Percentiles rank a stretch among this genome's conserved stretches.
phyloP scores from a whole-genome alignment of 2,113 vertebrate genomes.

The Trogon melanurus region DNA sequence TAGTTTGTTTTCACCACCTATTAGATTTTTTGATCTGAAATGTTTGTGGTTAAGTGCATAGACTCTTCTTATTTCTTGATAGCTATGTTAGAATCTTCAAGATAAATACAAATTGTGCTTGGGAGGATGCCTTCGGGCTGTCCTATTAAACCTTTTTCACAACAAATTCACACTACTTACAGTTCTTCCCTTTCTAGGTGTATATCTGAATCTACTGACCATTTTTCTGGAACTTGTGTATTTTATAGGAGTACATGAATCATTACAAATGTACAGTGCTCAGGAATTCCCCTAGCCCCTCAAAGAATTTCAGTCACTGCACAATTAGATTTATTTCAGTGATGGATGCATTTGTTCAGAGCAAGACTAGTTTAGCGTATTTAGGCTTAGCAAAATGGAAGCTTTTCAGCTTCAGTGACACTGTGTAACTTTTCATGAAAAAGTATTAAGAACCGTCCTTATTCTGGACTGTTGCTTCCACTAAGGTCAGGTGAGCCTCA shows the following conservation, averaged over 20 bases:
- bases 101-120: background rate
- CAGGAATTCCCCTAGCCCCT: background rate
- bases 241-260: background rate
- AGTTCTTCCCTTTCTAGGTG: background rate
- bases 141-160: background rate
- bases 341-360: background rate
- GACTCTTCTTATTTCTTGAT: background rate
- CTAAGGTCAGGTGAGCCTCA: background rate
- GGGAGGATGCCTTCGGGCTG: background rate
- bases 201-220: background rate
- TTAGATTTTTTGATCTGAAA: background rate
- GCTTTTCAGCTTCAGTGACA: background rate
- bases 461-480: background rate
- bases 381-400: background rate
- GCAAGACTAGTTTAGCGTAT: background rate
- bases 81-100: background rate
- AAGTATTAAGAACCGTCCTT: background rate
- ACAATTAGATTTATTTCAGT: background rate
- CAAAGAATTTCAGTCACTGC: background rate
- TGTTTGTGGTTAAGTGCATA: background rate
- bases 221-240: background rate
- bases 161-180: background rate
- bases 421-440: background rate
- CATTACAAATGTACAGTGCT: background rate
- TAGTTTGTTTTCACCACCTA: background rate